Conservation (phyloP, 2,888 invertebrate species). For the Sesia apiformis region DNA sequence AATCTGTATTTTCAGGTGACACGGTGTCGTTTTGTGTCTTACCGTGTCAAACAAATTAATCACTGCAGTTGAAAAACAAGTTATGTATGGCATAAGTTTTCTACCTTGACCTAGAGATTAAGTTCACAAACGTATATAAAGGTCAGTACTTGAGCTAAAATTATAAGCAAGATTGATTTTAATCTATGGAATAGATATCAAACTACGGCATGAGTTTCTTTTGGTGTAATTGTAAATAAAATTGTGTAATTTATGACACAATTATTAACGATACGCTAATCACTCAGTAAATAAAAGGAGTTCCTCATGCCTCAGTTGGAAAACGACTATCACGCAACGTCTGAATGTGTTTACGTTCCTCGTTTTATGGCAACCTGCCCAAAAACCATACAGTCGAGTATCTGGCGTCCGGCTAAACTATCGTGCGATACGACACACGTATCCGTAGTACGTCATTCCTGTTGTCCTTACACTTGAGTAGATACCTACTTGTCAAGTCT, state of each 20-base stretch:
- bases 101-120: too few relatives aligned
- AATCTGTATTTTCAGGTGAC: not conserved
- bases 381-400: conserved; percentile 18
- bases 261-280: not conserved
- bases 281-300: not conserved
- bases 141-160: too few relatives aligned
- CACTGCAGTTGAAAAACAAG: too few relatives aligned
- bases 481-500: not conserved
- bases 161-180: too few relatives aligned
- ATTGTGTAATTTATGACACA: not conserved
- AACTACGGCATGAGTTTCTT: not conserved
- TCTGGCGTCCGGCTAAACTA: conserved; percentile 8
- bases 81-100: too few relatives aligned
- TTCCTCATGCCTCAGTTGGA: not conserved
- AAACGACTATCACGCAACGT: not conserved
- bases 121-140: too few relatives aligned
- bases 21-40: not conserved
- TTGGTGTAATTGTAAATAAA: not conserved
- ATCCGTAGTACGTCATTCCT: not conserved
- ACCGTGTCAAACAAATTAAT: not conserved
- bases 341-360: conserved; percentile 7
- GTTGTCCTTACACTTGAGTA: conserved; percentile 1
- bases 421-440: conserved; percentile 4
- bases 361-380: conserved; percentile 24
- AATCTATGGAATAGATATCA: not conserved